These are phyloP conservation scores for Leptobrachium leishanense DNA, from an alignment of 2,113 vertebrate genomes.

Conservation along the genomic window DNA sequence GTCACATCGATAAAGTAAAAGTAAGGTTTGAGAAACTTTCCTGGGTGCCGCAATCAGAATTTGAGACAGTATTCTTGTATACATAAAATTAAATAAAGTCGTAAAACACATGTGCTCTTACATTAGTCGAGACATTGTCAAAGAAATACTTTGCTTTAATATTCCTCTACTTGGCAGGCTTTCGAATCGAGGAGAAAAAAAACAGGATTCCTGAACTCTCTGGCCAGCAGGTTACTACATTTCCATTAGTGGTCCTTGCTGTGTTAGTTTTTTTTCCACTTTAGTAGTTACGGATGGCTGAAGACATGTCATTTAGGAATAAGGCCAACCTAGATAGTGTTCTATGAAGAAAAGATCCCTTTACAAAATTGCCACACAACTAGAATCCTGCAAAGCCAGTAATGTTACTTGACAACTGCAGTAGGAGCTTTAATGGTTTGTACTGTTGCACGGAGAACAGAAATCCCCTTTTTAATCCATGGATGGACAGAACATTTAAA, in stretches of 20 bases:
- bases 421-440: slow-evolving; percentile 21
- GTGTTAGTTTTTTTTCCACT: slow-evolving; percentile 15
- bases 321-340: slow-evolving; percentile 34
- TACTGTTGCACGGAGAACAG: slow-evolving; percentile 1
- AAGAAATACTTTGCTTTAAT: too few species aligned
- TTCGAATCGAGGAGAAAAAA: background rate
- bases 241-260: slow-evolving; percentile 27
- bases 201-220: slow-evolving; percentile 9
- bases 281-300: slow-evolving; percentile 31
- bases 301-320: slow-evolving; percentile 39
- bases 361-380: slow-evolving; percentile 26
- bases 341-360: slow-evolving; percentile 17
- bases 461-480: slow-evolving; percentile 18
- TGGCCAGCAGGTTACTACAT: slow-evolving; percentile 15
- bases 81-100: too few species aligned
- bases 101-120: too few species aligned
- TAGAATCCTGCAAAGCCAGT: slow-evolving; percentile 16
- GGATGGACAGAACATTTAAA: slow-evolving; percentile 19
- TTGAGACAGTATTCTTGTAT: too few species aligned
- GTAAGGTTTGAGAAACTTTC: too few species aligned
- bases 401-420: slow-evolving; percentile 33
- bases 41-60: too few species aligned
- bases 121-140: too few species aligned
- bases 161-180: too few species aligned
- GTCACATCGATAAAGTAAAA: too few species aligned